Percentiles rank a stretch among this genome's conserved stretches.
phyloP scores from a whole-genome alignment of 2,113 vertebrate genomes.

The Pandion haliaetus region DNA sequence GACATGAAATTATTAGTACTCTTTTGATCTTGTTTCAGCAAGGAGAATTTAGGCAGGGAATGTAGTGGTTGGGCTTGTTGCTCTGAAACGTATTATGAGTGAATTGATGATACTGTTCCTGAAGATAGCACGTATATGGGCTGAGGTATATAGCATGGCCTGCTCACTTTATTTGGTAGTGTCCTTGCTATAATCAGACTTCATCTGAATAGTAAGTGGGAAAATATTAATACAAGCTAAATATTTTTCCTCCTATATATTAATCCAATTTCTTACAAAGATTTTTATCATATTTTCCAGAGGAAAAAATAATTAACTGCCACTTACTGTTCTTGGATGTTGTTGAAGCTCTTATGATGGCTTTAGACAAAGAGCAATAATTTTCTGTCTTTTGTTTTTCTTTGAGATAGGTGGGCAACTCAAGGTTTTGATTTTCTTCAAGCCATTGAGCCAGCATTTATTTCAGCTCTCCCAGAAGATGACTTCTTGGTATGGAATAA shows the following conservation, averaged over 20 bases:
- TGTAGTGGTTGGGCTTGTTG: not conserved
- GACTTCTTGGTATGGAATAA: conserved; percentile 91
- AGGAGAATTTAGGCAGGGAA: not conserved
- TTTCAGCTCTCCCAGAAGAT: conserved; percentile 96
- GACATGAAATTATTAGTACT: not conserved
- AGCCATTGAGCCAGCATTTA: conserved; percentile 96
- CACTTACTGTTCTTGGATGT: not conserved
- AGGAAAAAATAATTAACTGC: not conserved
- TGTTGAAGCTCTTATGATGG: not conserved
- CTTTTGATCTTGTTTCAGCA: not conserved
- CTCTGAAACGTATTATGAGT: not conserved
- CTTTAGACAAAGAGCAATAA: not conserved
- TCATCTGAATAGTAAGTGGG: not conserved
- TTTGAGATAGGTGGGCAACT: conserved; percentile 89
- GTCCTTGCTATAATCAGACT: not conserved
- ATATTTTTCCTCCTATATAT: not conserved
- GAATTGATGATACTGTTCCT: not conserved
- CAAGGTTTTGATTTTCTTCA: conserved; percentile 99
- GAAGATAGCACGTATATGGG: not conserved
- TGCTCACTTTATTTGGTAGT: not conserved
- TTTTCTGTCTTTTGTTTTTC: not conserved
- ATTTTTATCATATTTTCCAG: not conserved
- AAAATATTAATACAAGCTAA: not conserved
- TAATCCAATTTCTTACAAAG: not conserved
- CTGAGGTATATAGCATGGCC: not conserved